Base-by-base conservation (phyloP, 2,113 vertebrate genomes). In the Carettochelys insculpta region DNA sequence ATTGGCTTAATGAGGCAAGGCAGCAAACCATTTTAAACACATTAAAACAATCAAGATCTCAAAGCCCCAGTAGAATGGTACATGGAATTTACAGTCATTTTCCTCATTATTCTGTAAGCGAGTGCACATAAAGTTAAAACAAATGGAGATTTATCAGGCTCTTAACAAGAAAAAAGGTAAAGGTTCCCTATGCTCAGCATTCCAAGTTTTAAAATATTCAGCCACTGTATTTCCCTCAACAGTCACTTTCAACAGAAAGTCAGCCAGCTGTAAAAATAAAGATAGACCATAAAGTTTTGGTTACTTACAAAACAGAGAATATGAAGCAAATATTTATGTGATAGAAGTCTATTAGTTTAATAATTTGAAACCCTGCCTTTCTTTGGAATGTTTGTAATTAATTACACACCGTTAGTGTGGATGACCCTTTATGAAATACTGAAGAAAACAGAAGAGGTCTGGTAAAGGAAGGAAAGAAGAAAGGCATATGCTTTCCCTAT, bases 1-100 rank as follows among this genome's bases (percentile, higher is more conserved):
- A 13, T 92, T 50, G 80, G 81, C 82, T 95, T 98, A 98, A 98
- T 97, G 96, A 97, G 95, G 96, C 96, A 96, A 96, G 95, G 85
- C 94, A 87, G 83, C 65, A 95, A 94, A 91, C 83, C 94, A 96
- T 98, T 98, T 97, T 31, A 97, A 97, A 97, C 88, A 93, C 92
- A 95, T 98, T 96, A 97, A 95, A 97, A 95, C 52, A 51, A 80
- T 90, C 85, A 73, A 93, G 93, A 79, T 48, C 68, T n/a, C n/a
- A 6, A 84, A 92, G 86, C 93, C 95, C 94, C 96, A 87, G 48
- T 73, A 86, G 93, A 96, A 77, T 0, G 0, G 77, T 88, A 94
- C 86, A 86, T 87, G 90, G 89, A 94, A 90, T 94, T 87, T 90
- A 83, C 89, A 85, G 82, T 65, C 81, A 82, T 91, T 89, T 85